Percentiles rank a stretch among this genome's conserved stretches.
Evolutionary conservation across 2,888 invertebrate genomes (phyloP).

Genomic region (Amorpha juglandis): DNA sequence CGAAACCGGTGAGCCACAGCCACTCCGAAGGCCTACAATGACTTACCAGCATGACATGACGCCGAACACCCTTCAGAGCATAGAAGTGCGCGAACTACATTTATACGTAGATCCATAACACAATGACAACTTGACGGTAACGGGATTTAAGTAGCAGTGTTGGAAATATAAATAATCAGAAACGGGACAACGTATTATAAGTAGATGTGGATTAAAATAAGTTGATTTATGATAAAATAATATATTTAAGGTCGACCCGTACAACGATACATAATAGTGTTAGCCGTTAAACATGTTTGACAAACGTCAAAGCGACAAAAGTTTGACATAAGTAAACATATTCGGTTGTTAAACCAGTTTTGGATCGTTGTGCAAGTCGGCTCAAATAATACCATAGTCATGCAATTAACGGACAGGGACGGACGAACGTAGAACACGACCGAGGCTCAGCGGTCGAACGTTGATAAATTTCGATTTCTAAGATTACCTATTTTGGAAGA

Average conservation of each 20-base stretch:
- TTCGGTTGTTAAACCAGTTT: no score
- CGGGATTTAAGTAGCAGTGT: constrained; percentile 18
- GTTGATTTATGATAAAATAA: background rate
- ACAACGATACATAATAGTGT: no score
- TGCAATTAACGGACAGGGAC: constrained; percentile 2
- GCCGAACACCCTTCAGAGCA: background rate
- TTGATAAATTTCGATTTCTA: constrained; percentile 8
- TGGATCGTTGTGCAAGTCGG: no score
- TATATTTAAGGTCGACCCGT: no score
- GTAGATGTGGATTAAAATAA: no score
- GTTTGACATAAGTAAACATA: no score
- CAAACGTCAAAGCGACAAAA: no score
- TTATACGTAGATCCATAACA: background rate
- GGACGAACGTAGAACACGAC: background rate
- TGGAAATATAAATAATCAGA: background rate
- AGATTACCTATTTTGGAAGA: constrained; percentile 15
- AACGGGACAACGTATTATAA: background rate
- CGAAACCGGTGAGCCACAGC: background rate
- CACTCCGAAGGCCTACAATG: no score
- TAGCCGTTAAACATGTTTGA: no score
- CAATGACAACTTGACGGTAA: background rate
- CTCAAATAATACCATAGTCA: background rate
- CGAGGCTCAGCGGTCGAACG: background rate
- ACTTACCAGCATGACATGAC: no score
- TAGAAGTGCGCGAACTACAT: background rate